These are phyloP conservation scores for Rutpela maculata DNA, from an alignment of 2,888 invertebrate species.

Conservation along the genomic window DNA sequence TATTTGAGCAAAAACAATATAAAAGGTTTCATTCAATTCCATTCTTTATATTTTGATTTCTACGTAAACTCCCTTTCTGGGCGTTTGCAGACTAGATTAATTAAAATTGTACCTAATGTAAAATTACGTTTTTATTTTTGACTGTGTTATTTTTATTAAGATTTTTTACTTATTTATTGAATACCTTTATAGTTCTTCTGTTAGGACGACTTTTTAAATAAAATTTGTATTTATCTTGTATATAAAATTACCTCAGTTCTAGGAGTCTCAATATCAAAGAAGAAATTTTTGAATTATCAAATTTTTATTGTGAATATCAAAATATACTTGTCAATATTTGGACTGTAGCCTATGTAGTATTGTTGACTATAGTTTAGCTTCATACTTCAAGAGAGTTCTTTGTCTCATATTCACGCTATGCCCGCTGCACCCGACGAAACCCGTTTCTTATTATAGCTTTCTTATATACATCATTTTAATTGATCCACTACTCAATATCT, in stretches of 20 bases:
- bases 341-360: conserved; percentile 66
- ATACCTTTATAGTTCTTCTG: conserved; percentile 23
- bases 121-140: conserved; percentile 56
- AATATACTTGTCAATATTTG: conserved; percentile 63
- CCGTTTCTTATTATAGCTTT: conserved; percentile 54
- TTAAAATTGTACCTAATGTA: conserved; percentile 45
- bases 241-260: conserved; percentile 41
- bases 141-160: conserved; percentile 66
- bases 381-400: conserved; percentile 67
- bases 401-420: conserved; percentile 62
- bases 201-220: conserved; percentile 25
- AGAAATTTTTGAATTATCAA: conserved; percentile 21
- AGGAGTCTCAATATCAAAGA: conserved; percentile 33
- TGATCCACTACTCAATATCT: conserved; percentile 49
- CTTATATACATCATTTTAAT: conserved; percentile 53
- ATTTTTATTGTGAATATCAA: conserved; percentile 65
- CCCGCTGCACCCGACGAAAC: conserved; percentile 58
- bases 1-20: too few species aligned
- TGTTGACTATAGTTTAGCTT: conserved; percentile 68
- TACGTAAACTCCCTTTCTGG: too few species aligned
- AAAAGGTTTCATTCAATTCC: too few species aligned
- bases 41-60: too few species aligned
- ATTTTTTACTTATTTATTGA: conserved; percentile 60
- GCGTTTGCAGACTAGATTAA: too few species aligned
- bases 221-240: conserved; percentile 45